Evolutionary conservation across 2,888 invertebrate genomes (phyloP).

Genomic region (Lordiphosa fenestrarum): DNA sequence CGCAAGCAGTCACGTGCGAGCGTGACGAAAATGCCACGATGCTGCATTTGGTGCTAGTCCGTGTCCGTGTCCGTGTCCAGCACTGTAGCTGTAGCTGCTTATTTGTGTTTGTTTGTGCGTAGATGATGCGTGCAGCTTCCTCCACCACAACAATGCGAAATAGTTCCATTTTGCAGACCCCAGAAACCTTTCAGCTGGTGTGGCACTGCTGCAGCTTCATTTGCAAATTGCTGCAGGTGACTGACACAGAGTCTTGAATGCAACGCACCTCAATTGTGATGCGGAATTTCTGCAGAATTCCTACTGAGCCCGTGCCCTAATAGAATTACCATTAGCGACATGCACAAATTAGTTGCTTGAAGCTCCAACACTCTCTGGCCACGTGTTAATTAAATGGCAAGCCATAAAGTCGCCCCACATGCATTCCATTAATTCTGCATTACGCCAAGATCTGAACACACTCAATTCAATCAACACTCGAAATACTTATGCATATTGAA

Average conservation of each 20-base stretch:
- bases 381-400: constrained; percentile 29
- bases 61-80: not conserved
- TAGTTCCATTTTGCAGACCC: constrained; percentile 1
- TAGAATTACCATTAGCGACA: no score
- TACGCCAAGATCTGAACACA: not conserved
- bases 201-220: constrained; percentile 21
- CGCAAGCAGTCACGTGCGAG: constrained; percentile 70
- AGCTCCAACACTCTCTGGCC: constrained; percentile 3
- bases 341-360: not conserved
- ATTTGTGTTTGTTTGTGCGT: constrained; percentile 2
- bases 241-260: not conserved
- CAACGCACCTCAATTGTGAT: no score
- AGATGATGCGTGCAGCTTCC: not conserved
- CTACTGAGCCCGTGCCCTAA: no score
- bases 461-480: constrained; percentile 27
- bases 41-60: constrained; percentile 15
- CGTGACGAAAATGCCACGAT: constrained; percentile 72
- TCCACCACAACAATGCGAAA: constrained; percentile 19
- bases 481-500: constrained; percentile 15
- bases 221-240: constrained; percentile 33
- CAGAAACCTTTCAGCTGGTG: not conserved
- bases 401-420: not conserved
- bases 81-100: not conserved
- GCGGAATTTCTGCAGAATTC: no score
- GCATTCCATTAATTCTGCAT: not conserved